Conservation (phyloP, 2,888 invertebrate genomes). For the Nephrotoma guestfalica region DNA sequence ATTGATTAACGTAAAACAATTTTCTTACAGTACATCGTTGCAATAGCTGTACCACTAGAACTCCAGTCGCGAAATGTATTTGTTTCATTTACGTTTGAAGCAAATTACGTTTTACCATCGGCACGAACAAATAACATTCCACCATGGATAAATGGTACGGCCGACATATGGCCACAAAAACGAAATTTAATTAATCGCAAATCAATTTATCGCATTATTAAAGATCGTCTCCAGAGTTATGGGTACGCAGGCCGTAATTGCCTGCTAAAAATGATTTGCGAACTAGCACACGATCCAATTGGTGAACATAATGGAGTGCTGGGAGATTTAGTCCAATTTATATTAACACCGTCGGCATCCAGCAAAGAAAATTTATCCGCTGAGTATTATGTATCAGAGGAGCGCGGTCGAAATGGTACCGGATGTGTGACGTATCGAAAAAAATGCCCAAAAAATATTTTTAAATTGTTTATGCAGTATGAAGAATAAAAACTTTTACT, state of each 20-base stretch:
- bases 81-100: slow-evolving; percentile 51
- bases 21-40: slow-evolving; percentile 40
- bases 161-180: background rate
- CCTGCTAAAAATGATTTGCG: slow-evolving; percentile 44
- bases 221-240: background rate
- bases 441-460: slow-evolving; percentile 38
- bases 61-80: slow-evolving; percentile 45
- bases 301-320: slow-evolving; percentile 39
- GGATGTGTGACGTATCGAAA: slow-evolving; percentile 37
- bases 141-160: background rate
- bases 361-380: background rate
- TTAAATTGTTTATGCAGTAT: slow-evolving; percentile 33
- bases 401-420: slow-evolving; percentile 36
- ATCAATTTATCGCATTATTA: background rate
- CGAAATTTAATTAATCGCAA: background rate
- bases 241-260: slow-evolving; percentile 40
- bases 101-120: slow-evolving; percentile 32
- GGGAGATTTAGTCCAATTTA: slow-evolving; percentile 36
- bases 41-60: slow-evolving; percentile 47
- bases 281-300: slow-evolving; percentile 38
- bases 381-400: slow-evolving; percentile 26
- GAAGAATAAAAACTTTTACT: background rate
- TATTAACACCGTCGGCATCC: background rate
- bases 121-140: background rate
- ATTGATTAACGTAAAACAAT: background rate